Evolutionary conservation across 2,113 vertebrate species (phyloP), one percentile per base, ranked within the genome.

Genomic region (Epinephelus fuscoguttatus): DNA sequence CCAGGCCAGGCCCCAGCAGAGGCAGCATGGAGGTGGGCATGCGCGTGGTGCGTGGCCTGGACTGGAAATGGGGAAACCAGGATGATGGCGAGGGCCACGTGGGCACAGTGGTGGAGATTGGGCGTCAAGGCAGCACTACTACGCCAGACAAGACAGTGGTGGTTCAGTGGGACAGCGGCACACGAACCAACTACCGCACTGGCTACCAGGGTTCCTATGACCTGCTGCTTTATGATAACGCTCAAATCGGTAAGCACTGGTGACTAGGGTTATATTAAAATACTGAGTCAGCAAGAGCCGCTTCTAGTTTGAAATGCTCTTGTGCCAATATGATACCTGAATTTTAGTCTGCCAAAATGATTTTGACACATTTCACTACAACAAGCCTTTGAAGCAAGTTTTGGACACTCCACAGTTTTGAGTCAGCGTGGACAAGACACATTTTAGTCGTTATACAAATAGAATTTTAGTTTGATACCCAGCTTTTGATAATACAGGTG

Each of bases 1-100:
- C 75, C 78, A 81, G 82, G 93, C 88, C 81, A 59, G 86, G 84
- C 81, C 84, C 70, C 61, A 45, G 52, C 53, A 93, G 92, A 73
- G 96, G 96, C 21, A 96, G 95, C 80, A 99, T 99, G 97, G 98
- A 99, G 95, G 97, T 99, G 85, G 98, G 98, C 81, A 99, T 99
- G 98, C 96, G 98, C 0, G 98, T 99, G 40, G 97, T 99, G 6
- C 98, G 98, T 0, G 98, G 98, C 25, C 81, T 96, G 72, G 98
- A 99, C 95, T 99, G 98, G 98, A 99, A 98, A 77, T 99, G 98
- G 98, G 96, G 96, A 80, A 97, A 95, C 95, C 98, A 99, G 94
- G 98, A 99, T 21, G 97, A 95, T 0, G 96, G 97, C 0, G 98
- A 99, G 94, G 98, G 98, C n/a, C 97, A 97, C 0, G 95, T 97